phyloP scores from a whole-genome alignment of 2,888 invertebrate species.

The Melieria omissa region DNA sequence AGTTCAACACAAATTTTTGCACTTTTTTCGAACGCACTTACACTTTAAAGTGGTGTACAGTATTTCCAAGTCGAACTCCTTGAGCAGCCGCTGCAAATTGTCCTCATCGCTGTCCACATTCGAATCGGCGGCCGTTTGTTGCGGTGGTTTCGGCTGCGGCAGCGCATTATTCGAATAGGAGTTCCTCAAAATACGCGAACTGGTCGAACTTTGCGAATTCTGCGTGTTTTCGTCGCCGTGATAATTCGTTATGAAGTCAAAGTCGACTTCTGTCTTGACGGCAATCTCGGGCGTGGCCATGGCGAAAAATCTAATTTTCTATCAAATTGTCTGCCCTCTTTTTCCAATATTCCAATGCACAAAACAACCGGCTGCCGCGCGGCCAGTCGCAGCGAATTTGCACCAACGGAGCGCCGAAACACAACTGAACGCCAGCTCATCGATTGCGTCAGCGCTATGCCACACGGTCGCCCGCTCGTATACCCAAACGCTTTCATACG shows the following conservation, averaged over 20 bases:
- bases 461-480: not conserved
- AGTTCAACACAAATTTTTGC: not conserved
- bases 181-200: not conserved
- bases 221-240: slow-evolving; percentile 23
- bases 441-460: slow-evolving; percentile 15
- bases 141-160: too few species aligned
- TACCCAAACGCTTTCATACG: not conserved
- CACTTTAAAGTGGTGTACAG: slow-evolving; percentile 36
- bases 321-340: not conserved
- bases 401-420: slow-evolving; percentile 18
- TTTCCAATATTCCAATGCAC: not conserved
- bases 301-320: slow-evolving; percentile 21
- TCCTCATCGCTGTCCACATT: slow-evolving; percentile 23
- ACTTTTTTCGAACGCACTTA: slow-evolving; percentile 21
- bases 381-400: slow-evolving; percentile 8
- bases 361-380: not conserved
- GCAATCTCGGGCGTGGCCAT: slow-evolving; percentile 26
- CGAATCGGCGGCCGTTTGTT: too few species aligned
- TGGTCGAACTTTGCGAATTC: slow-evolving; percentile 20
- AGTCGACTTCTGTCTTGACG: slow-evolving; percentile 30
- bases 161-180: too few species aligned
- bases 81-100: slow-evolving; percentile 28
- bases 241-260: slow-evolving; percentile 29
- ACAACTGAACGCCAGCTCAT: slow-evolving; percentile 18
- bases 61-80: slow-evolving; percentile 38